Conservation (phyloP, 2,888 invertebrate species). For the Platycheirus rosarum region DNA sequence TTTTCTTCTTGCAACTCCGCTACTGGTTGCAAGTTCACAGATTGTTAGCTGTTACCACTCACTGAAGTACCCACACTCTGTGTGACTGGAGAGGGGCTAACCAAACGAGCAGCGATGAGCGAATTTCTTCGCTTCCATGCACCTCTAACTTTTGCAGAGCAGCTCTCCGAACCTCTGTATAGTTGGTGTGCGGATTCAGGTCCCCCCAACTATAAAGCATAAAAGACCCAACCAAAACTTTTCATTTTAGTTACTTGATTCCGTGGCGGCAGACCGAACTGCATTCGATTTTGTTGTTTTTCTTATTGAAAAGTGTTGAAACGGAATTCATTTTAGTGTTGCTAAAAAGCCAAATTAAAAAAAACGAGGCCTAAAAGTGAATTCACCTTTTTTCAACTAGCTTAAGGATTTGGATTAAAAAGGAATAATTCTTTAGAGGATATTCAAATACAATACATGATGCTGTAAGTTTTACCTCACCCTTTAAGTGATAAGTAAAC, state of each 20-base stretch:
- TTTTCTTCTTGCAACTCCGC: background rate
- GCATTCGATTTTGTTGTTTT: conserved; percentile 58
- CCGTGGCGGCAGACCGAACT: conserved; percentile 68
- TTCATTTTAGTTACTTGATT: conserved; percentile 73
- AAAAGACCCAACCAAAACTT: conserved; percentile 70
- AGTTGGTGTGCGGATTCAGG: background rate
- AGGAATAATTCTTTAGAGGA: conserved; percentile 46
- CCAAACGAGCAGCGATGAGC: conserved; percentile 54
- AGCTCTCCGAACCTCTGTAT: conserved; percentile 43
- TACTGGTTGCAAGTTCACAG: conserved; percentile 55
- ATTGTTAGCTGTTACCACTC: conserved; percentile 63
- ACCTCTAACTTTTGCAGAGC: conserved; percentile 71
- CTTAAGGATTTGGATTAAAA: conserved; percentile 43
- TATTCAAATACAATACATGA: conserved; percentile 52
- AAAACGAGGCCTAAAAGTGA: conserved; percentile 45
- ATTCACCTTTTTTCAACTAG: conserved; percentile 13
- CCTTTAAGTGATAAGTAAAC: conserved; percentile 3
- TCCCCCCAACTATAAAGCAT: conserved; percentile 72
- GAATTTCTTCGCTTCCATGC: conserved; percentile 73
- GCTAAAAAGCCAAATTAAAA: conserved; percentile 1
- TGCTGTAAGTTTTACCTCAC: conserved; percentile 59
- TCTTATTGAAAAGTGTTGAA: conserved; percentile 47
- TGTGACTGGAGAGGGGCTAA: conserved; percentile 50
- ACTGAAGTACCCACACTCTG: conserved; percentile 25
- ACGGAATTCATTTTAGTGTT: conserved; percentile 59